These are phyloP conservation scores for Notolabrus celidotus DNA, from an alignment of 2,797 vertebrate species.

Conservation along the genomic window DNA sequence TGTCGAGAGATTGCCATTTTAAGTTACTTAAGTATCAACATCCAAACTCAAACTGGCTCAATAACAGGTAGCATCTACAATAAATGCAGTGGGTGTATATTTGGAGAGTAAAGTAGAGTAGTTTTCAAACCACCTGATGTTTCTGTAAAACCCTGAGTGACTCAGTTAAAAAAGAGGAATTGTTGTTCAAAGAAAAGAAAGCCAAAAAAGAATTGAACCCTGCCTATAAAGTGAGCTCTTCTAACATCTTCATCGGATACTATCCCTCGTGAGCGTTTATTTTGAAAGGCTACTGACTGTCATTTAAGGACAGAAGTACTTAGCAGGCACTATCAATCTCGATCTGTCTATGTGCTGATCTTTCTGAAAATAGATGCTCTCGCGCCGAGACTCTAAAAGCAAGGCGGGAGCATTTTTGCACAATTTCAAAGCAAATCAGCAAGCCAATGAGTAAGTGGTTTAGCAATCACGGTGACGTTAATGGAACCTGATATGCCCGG, in stretches of 20 bases:
- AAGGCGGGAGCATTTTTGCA: constrained; percentile 39
- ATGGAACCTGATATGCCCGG: constrained; percentile 55
- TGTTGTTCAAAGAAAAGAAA: neutral
- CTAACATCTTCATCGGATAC: neutral
- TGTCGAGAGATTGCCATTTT: no score
- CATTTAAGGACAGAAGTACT: neutral
- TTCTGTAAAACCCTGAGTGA: no score
- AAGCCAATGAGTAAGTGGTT: constrained; percentile 45
- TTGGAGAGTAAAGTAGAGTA: no score
- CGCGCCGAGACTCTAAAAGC: constrained; percentile 44
- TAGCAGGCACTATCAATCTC: constrained; percentile 26
- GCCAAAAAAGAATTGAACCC: neutral
- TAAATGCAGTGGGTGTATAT: no score
- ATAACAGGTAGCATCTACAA: no score
- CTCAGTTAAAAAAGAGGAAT: no score
- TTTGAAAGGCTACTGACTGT: neutral
- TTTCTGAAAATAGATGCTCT: constrained; percentile 29
- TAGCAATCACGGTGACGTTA: constrained; percentile 58
- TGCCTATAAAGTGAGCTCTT: neutral
- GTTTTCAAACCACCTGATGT: no score
- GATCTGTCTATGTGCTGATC: constrained; percentile 21
- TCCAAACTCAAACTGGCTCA: no score
- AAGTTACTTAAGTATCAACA: no score
- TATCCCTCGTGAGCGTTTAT: neutral
- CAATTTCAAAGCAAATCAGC: constrained; percentile 46